Percentiles rank a stretch among this genome's conserved stretches.
phyloP scores from a whole-genome alignment of 2,797 vertebrate genomes.

The Rhodeus uyekii region DNA sequence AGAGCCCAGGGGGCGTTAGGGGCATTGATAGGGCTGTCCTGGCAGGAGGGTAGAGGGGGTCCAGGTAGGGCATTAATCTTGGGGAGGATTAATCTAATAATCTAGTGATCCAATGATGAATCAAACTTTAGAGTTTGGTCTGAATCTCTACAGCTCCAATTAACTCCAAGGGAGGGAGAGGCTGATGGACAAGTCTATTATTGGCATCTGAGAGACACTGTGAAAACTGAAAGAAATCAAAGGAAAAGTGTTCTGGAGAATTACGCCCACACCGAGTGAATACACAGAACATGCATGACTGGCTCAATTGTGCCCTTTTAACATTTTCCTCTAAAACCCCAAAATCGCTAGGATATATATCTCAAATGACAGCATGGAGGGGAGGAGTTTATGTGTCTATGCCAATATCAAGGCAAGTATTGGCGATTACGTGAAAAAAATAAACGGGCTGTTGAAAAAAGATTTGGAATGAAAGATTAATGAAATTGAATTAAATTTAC shows the following conservation, averaged over 20 bases:
- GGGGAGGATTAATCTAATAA: conserved; percentile 64
- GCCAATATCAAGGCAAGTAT: not conserved
- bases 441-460: not conserved
- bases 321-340: conserved; percentile 58
- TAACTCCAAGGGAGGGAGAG: conserved; percentile 77
- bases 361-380: not conserved
- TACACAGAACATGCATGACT: conserved; percentile 73
- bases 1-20: conserved; percentile 62
- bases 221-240: conserved; percentile 73
- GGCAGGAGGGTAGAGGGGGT: conserved; percentile 48
- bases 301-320: conserved; percentile 72
- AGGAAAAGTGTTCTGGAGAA: conserved; percentile 74
- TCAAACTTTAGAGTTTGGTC: conserved; percentile 67
- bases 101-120: conserved; percentile 81
- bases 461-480: not conserved
- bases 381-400: not conserved
- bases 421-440: not conserved
- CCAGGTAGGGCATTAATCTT: conserved; percentile 55
- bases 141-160: conserved; percentile 70
- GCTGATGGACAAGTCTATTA: conserved; percentile 83
- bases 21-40: conserved; percentile 61
- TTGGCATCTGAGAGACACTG: conserved; percentile 71
- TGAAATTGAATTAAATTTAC: not conserved
- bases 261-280: conserved; percentile 74
- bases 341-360: conserved; percentile 21